These are phyloP conservation scores for Ataeniobius toweri DNA, from an alignment of 2,797 vertebrate species.

Conservation along the genomic window DNA sequence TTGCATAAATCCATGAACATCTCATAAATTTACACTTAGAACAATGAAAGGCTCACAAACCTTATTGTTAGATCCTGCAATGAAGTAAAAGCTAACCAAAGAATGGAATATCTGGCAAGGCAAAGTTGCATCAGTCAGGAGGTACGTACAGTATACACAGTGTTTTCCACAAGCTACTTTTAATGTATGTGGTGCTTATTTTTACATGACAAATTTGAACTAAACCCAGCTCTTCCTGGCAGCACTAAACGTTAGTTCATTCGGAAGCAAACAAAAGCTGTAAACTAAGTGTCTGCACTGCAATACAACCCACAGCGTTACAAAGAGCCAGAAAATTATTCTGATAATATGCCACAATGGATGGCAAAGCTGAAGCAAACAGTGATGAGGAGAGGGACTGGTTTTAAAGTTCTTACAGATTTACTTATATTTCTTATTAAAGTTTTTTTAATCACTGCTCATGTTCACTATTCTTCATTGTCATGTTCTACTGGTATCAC, in stretches of 20 bases:
- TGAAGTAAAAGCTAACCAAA: too few species aligned
- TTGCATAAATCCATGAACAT: too few species aligned
- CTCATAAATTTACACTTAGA: too few species aligned
- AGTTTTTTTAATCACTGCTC: background rate
- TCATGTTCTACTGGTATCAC: background rate
- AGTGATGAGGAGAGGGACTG: background rate
- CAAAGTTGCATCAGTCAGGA: background rate
- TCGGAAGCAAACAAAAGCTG: background rate
- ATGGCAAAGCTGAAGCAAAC: background rate
- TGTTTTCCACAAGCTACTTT: too few species aligned
- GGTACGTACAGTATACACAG: background rate
- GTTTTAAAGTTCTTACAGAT: background rate
- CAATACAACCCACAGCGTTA: too few species aligned
- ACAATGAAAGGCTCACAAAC: too few species aligned
- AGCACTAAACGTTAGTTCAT: background rate
- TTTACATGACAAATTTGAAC: background rate
- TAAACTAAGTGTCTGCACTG: background rate
- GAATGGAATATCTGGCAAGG: background rate
- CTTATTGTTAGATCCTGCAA: too few species aligned
- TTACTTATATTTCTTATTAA: background rate
- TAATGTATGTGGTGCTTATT: background rate
- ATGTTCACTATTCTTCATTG: background rate
- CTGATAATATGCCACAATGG: background rate
- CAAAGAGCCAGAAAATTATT: too few species aligned
- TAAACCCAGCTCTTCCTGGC: background rate